These are phyloP conservation scores for Nesogale talazaci DNA, from an alignment of 2,113 vertebrate species.

Conservation along the genomic window DNA sequence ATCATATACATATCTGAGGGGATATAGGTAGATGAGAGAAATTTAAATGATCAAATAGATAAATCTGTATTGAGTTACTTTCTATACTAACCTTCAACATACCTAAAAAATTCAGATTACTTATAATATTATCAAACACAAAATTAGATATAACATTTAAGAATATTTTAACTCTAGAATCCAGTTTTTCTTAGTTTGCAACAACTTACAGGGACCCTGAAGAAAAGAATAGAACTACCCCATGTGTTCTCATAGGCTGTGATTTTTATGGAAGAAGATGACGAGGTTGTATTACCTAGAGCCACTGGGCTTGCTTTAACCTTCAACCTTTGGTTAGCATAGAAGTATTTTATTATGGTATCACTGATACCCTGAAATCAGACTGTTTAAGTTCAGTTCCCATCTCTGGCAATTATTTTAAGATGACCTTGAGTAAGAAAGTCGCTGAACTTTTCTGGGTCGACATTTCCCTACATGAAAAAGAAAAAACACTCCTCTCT, in stretches of 20 bases:
- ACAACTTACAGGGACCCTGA: too few species aligned
- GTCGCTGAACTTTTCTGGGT: neutral
- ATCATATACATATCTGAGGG: too few species aligned
- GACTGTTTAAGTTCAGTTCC: neutral
- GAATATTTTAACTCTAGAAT: neutral
- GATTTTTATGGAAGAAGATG: neutral
- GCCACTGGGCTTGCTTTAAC: too few species aligned
- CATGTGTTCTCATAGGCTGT: neutral
- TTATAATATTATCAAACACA: neutral
- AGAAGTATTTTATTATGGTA: neutral
- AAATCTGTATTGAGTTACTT: neutral
- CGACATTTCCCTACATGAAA: too few species aligned
- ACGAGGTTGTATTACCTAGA: neutral
- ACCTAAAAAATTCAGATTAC: neutral
- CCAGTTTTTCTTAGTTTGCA: too few species aligned
- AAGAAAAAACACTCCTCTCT: too few species aligned
- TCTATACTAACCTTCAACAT: neutral
- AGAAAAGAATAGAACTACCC: neutral
- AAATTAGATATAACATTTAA: neutral
- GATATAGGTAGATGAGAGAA: neutral
- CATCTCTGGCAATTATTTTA: neutral
- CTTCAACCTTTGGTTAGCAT: neutral
- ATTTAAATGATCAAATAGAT: neutral
- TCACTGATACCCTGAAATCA: neutral
- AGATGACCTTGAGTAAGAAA: neutral